These are phyloP conservation scores for Syrista parreyssii DNA, from an alignment of 2,888 invertebrate species.

Conservation along the genomic window DNA sequence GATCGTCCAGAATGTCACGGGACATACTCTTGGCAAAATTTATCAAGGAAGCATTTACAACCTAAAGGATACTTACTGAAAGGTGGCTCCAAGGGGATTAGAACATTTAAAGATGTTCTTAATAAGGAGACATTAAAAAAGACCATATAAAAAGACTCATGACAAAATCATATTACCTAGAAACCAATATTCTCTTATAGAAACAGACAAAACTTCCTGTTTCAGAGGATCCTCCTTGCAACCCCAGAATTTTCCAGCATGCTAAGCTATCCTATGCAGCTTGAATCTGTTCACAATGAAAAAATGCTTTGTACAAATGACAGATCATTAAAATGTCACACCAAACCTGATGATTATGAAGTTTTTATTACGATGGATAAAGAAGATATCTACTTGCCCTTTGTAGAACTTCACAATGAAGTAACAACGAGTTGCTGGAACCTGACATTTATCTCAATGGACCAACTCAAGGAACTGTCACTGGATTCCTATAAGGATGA, in stretches of 20 bases:
- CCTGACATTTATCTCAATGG: not conserved
- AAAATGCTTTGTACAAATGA: not conserved
- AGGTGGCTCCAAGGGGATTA: not conserved
- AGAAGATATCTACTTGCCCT: not conserved
- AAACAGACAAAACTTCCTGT: not conserved
- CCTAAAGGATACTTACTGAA: not conserved
- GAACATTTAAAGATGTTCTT: not conserved
- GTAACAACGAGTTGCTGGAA: not conserved
- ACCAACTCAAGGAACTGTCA: not conserved
- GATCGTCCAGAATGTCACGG: constrained; percentile 31
- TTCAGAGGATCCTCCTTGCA: not conserved
- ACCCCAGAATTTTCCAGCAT: not conserved
- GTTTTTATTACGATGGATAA: not conserved
- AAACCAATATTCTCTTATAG: not conserved
- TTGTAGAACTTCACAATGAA: constrained; percentile 1
- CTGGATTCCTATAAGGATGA: not conserved
- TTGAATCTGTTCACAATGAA: not conserved
- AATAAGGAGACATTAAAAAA: not conserved
- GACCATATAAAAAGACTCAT: not conserved
- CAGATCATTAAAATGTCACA: not conserved
- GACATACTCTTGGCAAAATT: constrained; percentile 46
- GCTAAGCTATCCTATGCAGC: not conserved
- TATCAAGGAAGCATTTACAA: constrained; percentile 32
- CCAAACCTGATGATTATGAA: not conserved
- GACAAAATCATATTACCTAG: not conserved